A percentile compares a stretch with the other conserved stretches of the same genome.
Conservation (phyloP, 1,140 invertebrate species). For the Oppia nitens region DNA sequence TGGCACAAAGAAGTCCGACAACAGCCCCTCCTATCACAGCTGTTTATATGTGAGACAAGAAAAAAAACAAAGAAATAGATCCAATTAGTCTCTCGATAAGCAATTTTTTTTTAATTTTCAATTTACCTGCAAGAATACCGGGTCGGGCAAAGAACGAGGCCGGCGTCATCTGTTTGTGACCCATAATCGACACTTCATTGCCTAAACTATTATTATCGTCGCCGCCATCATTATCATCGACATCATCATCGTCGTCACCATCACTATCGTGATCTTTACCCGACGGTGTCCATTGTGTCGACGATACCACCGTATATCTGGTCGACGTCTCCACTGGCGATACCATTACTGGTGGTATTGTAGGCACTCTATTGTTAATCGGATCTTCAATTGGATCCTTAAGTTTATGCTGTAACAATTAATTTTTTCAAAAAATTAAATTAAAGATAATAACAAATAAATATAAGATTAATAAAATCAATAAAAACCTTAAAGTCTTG, state of each 20-base stretch:
- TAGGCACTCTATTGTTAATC: background rate
- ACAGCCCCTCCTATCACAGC: conserved; percentile 96
- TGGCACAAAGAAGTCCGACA: conserved; percentile 86
- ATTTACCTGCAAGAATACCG: conserved; percentile 72
- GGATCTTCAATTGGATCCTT: background rate
- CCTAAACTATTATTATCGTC: background rate
- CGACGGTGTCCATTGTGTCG: background rate
- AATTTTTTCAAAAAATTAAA: no score
- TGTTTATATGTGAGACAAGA: conserved; percentile 36
- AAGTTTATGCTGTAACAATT: no score
- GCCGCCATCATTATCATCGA: background rate
- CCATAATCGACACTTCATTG: background rate
- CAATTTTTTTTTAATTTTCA: background rate
- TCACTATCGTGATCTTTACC: background rate
- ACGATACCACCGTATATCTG: background rate
- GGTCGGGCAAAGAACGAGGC: conserved; percentile 82
- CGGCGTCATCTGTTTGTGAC: background rate
- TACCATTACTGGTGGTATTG: background rate
- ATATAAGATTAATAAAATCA: no score
- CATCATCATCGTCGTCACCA: background rate
- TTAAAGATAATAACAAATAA: no score
- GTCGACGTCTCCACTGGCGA: background rate
- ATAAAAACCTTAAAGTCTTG: no score
- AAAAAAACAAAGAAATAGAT: conserved; percentile 14
- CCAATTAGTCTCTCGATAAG: background rate